Evolutionary conservation across 2,113 vertebrate genomes (phyloP), one percentile per base, ranked within the genome.

Genomic region (Cygnus buccinator): DNA sequence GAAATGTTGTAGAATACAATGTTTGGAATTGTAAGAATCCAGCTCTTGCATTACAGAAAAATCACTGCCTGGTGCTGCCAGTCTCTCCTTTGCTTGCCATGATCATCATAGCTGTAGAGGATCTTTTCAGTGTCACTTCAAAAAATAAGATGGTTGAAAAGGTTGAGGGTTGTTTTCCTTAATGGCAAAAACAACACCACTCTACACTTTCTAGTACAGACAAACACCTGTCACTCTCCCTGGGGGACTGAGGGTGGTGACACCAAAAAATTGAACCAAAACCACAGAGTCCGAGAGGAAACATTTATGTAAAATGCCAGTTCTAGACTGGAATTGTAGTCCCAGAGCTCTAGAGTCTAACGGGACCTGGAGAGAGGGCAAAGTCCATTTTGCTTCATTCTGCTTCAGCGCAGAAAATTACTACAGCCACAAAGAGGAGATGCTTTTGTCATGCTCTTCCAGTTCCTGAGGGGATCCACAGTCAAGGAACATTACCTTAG

Each of bases 1-100:
- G 65, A 95, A 89, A 87, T 63, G 62, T 75, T 74, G 21, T 57
- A 48, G 82, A 95, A 95, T 92, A 94, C 37, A 95, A 96, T 95
- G 54, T 75, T 84, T 84, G 87, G 57, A 97, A 94, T 85, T 33
- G 46, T 83, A 92, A 82, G 63, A 87, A 95, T 93, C 87, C 95
- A 84, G 28, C 76, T 90, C 46, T 84, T 90, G 50, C 78, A 90
- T 95, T 96, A 89, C 77, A 95, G 78, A 91, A 97, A 97, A 97
- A 96, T 95, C 67, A 90, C 76, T 94, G 85, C 35, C 87, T 82
- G 44, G 66, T 80, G 48, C 87, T 97, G 65, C 84, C 89, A 96
- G 78, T 33, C 31, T 71, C 67, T 91, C 39, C 75, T 94, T 93
- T 18, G 3, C 77, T 93, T 95, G 67, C 68, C 82, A 93, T 2